A percentile compares a stretch with the other conserved stretches of the same genome.
phyloP scores from a whole-genome alignment of 1,140 invertebrate species.

The Mesaphorura yosii region DNA sequence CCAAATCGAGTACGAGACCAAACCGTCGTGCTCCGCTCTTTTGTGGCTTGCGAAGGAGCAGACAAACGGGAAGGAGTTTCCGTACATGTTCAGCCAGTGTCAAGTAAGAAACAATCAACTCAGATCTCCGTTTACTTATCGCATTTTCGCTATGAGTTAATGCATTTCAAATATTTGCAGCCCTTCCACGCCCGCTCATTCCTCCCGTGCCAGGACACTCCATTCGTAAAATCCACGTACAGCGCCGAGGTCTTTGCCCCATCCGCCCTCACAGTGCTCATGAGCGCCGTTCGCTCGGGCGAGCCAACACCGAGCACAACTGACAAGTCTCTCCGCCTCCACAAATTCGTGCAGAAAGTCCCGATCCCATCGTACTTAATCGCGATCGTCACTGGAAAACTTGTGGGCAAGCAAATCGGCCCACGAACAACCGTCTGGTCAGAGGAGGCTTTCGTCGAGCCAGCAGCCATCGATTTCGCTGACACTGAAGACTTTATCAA shows the following conservation, averaged over 20 bases:
- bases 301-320: constrained; percentile 16
- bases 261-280: constrained; percentile 64
- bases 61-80: constrained; percentile 73
- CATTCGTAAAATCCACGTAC: constrained; percentile 78
- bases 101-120: constrained; percentile 46
- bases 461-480: constrained; percentile 73
- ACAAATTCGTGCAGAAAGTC: constrained; percentile 61
- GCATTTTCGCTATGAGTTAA: too few relatives aligned
- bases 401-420: constrained; percentile 64
- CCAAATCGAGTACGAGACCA: constrained; percentile 60
- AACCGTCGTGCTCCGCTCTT: constrained; percentile 61
- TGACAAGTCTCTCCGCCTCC: too few relatives aligned
- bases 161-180: constrained; percentile 39
- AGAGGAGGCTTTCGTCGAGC: constrained; percentile 72
- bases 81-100: constrained; percentile 87
- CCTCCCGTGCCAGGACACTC: constrained; percentile 87
- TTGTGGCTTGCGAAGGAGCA: constrained; percentile 80
- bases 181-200: constrained; percentile 79
- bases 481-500: constrained; percentile 74
- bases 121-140: too few relatives aligned
- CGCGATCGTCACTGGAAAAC: constrained; percentile 71
- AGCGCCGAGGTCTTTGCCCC: constrained; percentile 63
- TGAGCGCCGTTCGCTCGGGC: constrained; percentile 71
- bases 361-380: constrained; percentile 65
- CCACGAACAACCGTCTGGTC: constrained; percentile 75